phyloP scores from a whole-genome alignment of 2,113 vertebrate genomes.

The Neolamprologus ventralis region DNA sequence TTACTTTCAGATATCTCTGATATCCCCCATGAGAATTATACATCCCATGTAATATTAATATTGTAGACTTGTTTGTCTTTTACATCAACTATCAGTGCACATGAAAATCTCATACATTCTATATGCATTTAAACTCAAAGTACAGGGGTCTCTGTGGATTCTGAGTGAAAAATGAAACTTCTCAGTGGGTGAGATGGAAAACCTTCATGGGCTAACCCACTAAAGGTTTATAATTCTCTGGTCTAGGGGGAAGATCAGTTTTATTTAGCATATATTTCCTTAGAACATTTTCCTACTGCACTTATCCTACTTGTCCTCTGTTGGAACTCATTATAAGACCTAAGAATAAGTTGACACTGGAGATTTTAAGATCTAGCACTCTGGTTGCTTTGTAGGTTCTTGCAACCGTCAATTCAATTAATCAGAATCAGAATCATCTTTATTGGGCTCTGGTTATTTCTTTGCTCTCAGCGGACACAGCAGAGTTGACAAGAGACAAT shows the following conservation, averaged over 20 bases:
- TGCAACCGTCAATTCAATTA: background rate
- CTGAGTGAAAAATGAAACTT: background rate
- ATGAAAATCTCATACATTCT: background rate
- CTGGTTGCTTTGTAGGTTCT: background rate
- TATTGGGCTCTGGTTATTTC: background rate
- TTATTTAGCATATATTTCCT: background rate
- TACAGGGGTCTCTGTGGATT: background rate
- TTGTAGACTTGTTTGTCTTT: background rate
- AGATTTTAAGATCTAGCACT: background rate
- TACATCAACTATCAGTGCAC: background rate
- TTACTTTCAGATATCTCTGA: background rate
- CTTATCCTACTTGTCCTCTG: background rate
- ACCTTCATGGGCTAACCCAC: background rate
- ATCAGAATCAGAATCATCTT: background rate
- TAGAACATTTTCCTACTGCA: background rate
- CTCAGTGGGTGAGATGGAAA: background rate
- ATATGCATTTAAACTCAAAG: background rate
- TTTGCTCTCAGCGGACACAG: background rate
- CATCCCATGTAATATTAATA: background rate
- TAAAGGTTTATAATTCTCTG: background rate
- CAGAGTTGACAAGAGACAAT: background rate
- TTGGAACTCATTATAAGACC: background rate
- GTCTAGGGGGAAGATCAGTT: background rate
- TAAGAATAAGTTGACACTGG: background rate
- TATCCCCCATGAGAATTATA: background rate